Percentiles rank a stretch among this genome's conserved stretches.
These are phyloP conservation scores for Halcyon malimbica DNA, from an alignment of 2,113 vertebrate genomes.

Conservation along the genomic window DNA sequence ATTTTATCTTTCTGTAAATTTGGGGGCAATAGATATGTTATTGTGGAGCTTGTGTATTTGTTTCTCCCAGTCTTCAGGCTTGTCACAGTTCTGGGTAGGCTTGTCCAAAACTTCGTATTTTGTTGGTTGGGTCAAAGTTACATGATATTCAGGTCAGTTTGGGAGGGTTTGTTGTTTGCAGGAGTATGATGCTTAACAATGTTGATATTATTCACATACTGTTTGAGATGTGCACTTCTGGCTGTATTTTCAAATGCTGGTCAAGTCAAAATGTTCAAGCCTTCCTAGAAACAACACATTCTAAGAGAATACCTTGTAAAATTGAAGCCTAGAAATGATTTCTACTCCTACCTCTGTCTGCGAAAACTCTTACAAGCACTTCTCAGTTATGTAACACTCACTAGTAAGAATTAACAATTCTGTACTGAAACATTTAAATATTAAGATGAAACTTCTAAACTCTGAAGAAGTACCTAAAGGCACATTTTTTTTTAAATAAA, in stretches of 20 bases:
- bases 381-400: background rate
- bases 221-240: background rate
- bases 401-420: background rate
- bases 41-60: background rate
- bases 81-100: background rate
- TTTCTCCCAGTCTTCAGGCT: background rate
- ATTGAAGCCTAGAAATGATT: background rate
- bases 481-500: background rate
- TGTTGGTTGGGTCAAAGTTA: background rate
- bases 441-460: background rate
- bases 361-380: background rate
- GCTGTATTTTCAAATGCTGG: background rate
- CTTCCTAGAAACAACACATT: background rate
- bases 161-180: background rate
- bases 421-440: background rate
- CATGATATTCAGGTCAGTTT: background rate
- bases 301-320: background rate
- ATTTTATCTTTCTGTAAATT: background rate
- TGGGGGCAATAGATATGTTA: background rate
- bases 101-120: background rate
- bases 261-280: background rate
- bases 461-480: background rate
- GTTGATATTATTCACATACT: background rate
- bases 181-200: background rate
- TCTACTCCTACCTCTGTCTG: background rate